phyloP scores from a whole-genome alignment of 2,888 invertebrate species.

The Brachyptera risi region DNA sequence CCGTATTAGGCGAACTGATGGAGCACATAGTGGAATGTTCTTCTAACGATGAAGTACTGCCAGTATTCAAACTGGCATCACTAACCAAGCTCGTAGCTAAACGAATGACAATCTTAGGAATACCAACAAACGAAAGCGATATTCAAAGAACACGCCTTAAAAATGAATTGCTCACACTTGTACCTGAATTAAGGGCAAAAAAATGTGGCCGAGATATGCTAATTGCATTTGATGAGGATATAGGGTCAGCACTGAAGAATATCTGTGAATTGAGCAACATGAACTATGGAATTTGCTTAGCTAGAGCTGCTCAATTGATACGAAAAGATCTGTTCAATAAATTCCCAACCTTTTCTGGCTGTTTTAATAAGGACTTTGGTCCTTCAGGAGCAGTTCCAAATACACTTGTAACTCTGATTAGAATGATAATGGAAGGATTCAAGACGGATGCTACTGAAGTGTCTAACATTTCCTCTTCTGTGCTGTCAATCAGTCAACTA shows the following conservation, averaged over 20 bases:
- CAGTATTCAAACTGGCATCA: conserved; percentile 1
- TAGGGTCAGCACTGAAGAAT: not conserved
- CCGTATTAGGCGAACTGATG: not conserved
- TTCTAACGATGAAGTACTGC: not conserved
- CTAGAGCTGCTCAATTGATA: not conserved
- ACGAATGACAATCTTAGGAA: not conserved
- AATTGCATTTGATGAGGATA: conserved; percentile 3
- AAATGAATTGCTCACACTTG: not conserved
- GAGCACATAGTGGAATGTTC: not conserved
- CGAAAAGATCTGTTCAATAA: conserved; percentile 4
- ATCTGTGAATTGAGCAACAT: not conserved
- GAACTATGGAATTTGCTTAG: not conserved
- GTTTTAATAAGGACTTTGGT: not conserved
- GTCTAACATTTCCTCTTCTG: not conserved
- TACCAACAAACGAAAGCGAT: not conserved
- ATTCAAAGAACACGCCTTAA: conserved; percentile 7
- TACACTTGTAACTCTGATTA: not conserved
- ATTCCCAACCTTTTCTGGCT: not conserved
- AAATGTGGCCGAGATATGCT: conserved; percentile 2
- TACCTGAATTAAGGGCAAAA: conserved; percentile 1
- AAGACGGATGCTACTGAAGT: not conserved
- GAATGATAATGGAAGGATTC: not conserved
- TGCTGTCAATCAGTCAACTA: not conserved
- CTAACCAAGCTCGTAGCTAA: not conserved
- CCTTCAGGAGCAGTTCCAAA: not conserved